phyloP scores from a whole-genome alignment of 2,888 invertebrate species.

The Trachelus troglodyta region DNA sequence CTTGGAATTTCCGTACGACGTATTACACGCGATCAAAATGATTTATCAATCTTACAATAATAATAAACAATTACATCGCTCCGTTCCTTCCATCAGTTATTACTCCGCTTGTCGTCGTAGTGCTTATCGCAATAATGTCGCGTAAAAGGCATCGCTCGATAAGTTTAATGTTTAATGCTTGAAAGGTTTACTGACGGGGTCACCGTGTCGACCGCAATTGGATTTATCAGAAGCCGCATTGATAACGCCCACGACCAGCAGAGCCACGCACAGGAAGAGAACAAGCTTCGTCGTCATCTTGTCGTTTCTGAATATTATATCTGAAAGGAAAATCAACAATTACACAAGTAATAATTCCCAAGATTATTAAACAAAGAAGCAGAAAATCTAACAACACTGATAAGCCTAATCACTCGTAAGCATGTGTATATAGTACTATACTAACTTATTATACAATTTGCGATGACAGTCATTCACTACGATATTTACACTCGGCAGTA shows the following conservation, averaged over 20 bases:
- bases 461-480: neutral
- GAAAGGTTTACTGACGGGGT: constrained; percentile 47
- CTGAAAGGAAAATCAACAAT: neutral
- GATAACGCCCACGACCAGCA: constrained; percentile 44
- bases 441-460: neutral
- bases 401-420: neutral
- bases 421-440: neutral
- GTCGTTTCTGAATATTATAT: neutral
- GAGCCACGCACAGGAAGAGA: constrained; percentile 38
- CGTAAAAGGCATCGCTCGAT: neutral
- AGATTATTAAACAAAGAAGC: neutral
- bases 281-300: constrained; percentile 44
- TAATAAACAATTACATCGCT: neutral
- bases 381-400: neutral
- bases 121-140: neutral
- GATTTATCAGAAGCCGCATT: constrained; percentile 37
- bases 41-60: neutral
- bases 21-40: neutral
- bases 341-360: neutral
- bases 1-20: neutral
- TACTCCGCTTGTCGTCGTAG: neutral
- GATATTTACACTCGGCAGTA: neutral
- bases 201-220: constrained; percentile 51
- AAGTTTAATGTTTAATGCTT: constrained; percentile 1
- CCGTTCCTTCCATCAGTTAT: neutral